Evolutionary conservation across 1,140 invertebrate species (phyloP), one percentile per base, ranked within the genome.

Genomic region (Polypedilum pembai): DNA sequence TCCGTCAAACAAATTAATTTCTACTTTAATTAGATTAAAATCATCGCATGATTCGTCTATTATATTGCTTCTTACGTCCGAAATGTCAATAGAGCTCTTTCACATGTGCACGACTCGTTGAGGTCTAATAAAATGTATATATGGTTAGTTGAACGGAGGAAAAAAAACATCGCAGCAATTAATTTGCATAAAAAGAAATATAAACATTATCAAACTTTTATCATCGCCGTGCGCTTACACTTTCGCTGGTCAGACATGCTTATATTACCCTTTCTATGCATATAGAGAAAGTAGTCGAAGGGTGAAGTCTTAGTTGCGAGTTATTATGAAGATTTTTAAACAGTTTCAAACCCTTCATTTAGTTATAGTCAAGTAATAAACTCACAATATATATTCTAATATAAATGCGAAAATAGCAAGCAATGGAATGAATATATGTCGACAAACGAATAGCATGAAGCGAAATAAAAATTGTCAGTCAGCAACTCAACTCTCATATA

Each of bases 161-260:
- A 69, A 69, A 69, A 69, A 69, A 10, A 69, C 65, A 69, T 20
- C 20, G 17, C 20, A 69, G 17, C 65, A 69, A 69, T 69, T 69
- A 69, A 69, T 69, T 69, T 69, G 65, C 65, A 69, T 69, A 69
- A 69, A 69, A 69, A 69, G 65, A 69, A 69, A 69, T 69, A 69
- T 20, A 69, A 69, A 21, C 65, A 69, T 69, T 69, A 69, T 69
- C 65, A 20, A 69, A 69, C 17, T 21, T 69, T 69, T 69, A 69
- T 69, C 65, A 69, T 69, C 65, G 4, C 41, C 45, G n/a, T 56
- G 12, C 45, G n/a, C 45, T 56, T 33, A 33, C 45, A 4, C 45
- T n/a, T 56, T 45, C 41, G n/a, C 45, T 56, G 24, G 24, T 33
- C 24, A 33, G 24, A 33, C 45, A 33, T 56, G 15, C 15, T 45